Conservation (phyloP, 2,888 invertebrate species). For the Dasypolia templi region DNA sequence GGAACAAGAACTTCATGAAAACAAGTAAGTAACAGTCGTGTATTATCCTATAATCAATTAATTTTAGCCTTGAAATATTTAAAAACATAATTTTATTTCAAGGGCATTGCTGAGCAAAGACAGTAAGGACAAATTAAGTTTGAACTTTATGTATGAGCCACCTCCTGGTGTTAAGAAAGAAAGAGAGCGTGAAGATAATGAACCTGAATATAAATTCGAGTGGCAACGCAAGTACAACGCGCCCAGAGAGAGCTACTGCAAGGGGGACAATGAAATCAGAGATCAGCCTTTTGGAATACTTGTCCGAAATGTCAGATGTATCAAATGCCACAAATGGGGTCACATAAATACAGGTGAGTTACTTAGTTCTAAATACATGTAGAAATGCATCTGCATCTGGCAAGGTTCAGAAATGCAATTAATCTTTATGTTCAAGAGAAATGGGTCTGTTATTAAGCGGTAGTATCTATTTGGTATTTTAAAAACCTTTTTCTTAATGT, state of each 20-base stretch:
- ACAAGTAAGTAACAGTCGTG: conserved; percentile 92
- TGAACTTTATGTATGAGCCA: conserved; percentile 99
- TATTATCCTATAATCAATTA: background rate
- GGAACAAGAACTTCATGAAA: conserved; percentile 99
- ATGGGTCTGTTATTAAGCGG: background rate
- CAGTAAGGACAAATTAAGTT: conserved; percentile 99
- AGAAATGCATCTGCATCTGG: background rate
- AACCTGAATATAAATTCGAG: conserved; percentile 99
- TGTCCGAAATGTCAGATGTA: conserved; percentile 99
- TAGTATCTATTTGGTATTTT: conserved; percentile 1
- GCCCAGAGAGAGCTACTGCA: conserved; percentile 99
- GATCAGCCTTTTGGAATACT: conserved; percentile 99
- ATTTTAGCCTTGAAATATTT: background rate
- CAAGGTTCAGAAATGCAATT: background rate
- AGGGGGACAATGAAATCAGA: conserved; percentile 98
- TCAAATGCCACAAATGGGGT: conserved; percentile 99
- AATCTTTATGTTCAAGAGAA: background rate
- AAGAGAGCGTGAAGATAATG: conserved; percentile 97
- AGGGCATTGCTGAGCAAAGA: conserved; percentile 99
- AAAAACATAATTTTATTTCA: conserved; percentile 59
- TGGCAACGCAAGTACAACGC: conserved; percentile 99
- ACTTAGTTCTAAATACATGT: background rate
- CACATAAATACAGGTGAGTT: conserved; percentile 96
- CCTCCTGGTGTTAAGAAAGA: conserved; percentile 99
- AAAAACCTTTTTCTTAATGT: background rate